Base-by-base conservation (phyloP, 1,140 invertebrate species). In the Cephus cinctus region DNA sequence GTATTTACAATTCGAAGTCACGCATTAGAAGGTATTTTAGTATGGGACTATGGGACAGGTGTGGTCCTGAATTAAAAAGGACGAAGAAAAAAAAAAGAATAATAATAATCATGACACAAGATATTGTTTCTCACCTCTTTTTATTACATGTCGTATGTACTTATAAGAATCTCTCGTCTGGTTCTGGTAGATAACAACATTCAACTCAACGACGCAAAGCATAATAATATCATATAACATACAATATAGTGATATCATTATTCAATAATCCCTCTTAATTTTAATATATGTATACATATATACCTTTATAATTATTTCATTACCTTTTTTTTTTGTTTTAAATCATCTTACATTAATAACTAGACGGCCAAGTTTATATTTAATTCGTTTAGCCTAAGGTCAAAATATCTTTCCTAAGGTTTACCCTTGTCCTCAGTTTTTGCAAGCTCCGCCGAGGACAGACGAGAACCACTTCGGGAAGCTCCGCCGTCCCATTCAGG, bases 201-300 rank as follows among this genome's bases (percentile, higher is more conserved):
- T 67, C 59, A 75, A 75, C 65, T 69, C 51, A 76, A 71, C 68
- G 53, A 62, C 60, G 64, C 64, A 66, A 74, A 75, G 71, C 69
- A 71, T 67, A 64, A 61, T 65, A 60, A 54, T 66, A 44, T 70
- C 54, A n/a, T 27, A 47, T 70, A 71, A 73, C 66, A 64, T 69
- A 68, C 58, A 67, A 71, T 65, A 73, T 65, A 63, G 57, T 63
- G 59, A 69, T 55, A 64, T 57, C 55, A 53, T 61, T 67, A 58
- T 59, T 61, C 50, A 59, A 63, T 70, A 68, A 60, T 65, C 42
- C 53, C 32, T 50, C 47, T 54, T 57, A 55, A 40, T 59, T 38
- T 47, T 48, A 62, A 58, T 63, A 58, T 54, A 62, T 53, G 20
- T 15, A 22, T 59, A 58, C 47, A 65, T 69, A n/a, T n/a, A 65